Conservation (phyloP, 2,888 invertebrate genomes). For the Axea sp. region DNA sequence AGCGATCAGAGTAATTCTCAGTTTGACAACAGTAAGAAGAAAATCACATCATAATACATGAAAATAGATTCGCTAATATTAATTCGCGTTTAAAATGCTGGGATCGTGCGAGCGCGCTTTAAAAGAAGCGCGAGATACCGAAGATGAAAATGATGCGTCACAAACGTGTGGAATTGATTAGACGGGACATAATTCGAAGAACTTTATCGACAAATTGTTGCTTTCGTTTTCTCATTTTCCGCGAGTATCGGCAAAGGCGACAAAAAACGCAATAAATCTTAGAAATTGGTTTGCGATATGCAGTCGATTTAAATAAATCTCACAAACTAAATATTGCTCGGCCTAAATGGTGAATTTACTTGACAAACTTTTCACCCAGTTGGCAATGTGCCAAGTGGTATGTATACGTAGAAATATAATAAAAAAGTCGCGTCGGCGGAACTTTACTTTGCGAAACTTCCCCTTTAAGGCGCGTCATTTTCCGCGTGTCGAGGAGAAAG, state of each 20-base stretch:
- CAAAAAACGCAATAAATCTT: slow-evolving; percentile 2
- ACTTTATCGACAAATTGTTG: too few relatives aligned
- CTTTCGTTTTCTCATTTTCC: too few relatives aligned
- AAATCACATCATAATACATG: slow-evolving; percentile 47
- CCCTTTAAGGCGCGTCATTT: slow-evolving; percentile 75
- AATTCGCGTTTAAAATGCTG: too few relatives aligned
- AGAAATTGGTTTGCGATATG: not conserved
- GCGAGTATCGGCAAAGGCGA: too few relatives aligned
- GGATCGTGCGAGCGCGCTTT: too few relatives aligned
- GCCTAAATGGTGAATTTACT: slow-evolving; percentile 77
- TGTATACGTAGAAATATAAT: slow-evolving; percentile 53
- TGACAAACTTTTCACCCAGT: slow-evolving; percentile 79
- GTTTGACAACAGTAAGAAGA: slow-evolving; percentile 39
- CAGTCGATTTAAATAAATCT: slow-evolving; percentile 74
- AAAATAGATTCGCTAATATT: too few relatives aligned
- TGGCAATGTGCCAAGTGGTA: slow-evolving; percentile 73
- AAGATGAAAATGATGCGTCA: too few relatives aligned
- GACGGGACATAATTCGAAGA: too few relatives aligned
- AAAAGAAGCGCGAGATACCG: too few relatives aligned
- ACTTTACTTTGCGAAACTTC: slow-evolving; percentile 77
- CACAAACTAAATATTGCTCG: slow-evolving; percentile 68
- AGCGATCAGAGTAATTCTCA: slow-evolving; percentile 66
- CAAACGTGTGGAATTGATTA: too few relatives aligned
- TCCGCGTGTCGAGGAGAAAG: slow-evolving; percentile 65
- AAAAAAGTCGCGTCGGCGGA: slow-evolving; percentile 60